These are phyloP conservation scores for Ia io DNA, from an alignment of 2,113 vertebrate genomes.

Conservation along the genomic window DNA sequence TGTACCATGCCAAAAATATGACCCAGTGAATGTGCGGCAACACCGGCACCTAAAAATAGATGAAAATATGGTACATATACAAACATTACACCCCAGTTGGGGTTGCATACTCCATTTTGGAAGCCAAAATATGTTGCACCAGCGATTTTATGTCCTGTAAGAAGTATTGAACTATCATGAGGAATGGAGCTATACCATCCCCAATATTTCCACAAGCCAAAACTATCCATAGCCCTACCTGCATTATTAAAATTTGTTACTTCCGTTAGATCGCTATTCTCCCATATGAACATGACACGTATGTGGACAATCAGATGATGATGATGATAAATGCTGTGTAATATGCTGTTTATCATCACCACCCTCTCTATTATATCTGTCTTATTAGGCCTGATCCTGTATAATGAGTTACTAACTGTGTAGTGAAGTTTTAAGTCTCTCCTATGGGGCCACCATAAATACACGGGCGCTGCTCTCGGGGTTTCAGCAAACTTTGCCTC, in stretches of 20 bases:
- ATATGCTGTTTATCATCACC: slow-evolving; percentile 55
- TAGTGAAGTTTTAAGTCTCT: not conserved
- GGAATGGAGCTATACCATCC: rapidly evolving
- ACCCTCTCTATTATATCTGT: not conserved
- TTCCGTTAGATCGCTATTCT: rapidly evolving
- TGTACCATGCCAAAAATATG: not conserved
- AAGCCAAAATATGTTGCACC: rapidly evolving
- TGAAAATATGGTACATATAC: not conserved
- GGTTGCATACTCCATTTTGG: not conserved
- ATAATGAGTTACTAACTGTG: not conserved
- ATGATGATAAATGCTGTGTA: slow-evolving; percentile 56
- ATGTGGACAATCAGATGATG: rapidly evolving
- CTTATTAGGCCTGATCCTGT: not conserved
- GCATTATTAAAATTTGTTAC: rapidly evolving
- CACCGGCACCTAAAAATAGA: not conserved
- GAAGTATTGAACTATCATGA: slow-evolving; percentile 61
- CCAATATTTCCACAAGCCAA: slow-evolving; percentile 30
- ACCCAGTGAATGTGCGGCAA: slow-evolving; percentile 57
- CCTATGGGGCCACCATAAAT: slow-evolving; percentile 60
- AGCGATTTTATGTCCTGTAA: not conserved
- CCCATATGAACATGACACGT: slow-evolving; percentile 74
- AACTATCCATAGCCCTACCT: rapidly evolving
- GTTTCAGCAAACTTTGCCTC: not conserved
- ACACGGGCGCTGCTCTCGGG: not conserved
- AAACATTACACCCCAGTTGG: slow-evolving; percentile 2